Percentiles rank a stretch among this genome's conserved stretches.
Conservation (phyloP, 2,888 invertebrate genomes). For the Cheilosia impressa region DNA sequence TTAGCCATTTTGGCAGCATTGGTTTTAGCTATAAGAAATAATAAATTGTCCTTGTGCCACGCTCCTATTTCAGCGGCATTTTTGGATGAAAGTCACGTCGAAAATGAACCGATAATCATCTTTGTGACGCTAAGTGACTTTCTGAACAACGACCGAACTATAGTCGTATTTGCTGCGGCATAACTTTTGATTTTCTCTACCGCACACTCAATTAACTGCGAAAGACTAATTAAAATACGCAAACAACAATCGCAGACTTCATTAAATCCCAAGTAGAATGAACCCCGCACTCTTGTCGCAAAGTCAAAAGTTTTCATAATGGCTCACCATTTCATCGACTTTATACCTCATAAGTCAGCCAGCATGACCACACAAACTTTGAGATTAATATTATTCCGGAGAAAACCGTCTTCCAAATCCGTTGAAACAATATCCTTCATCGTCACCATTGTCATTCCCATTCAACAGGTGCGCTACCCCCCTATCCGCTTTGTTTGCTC, state of each 20-base stretch:
- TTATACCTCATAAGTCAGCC: conserved; percentile 6
- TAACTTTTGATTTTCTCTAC: neutral
- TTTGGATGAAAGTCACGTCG: too few species aligned
- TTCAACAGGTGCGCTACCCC: conserved; percentile 55
- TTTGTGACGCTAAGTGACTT: too few species aligned
- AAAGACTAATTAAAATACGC: neutral
- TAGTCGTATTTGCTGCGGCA: neutral
- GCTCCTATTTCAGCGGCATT: too few species aligned
- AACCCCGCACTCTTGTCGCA: neutral
- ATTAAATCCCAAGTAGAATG: conserved; percentile 6
- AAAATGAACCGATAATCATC: too few species aligned
- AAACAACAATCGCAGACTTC: conserved; percentile 23
- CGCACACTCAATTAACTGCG: neutral
- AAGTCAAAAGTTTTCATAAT: conserved; percentile 14
- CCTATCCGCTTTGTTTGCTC: neutral
- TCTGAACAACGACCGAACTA: too few species aligned
- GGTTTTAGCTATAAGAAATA: too few species aligned
- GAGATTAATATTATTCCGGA: conserved; percentile 15
- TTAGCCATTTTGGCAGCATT: too few species aligned
- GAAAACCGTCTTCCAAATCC: conserved; percentile 3
- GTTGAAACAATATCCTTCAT: neutral
- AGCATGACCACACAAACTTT: conserved; percentile 37
- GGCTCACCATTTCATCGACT: conserved; percentile 25
- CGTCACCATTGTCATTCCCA: conserved; percentile 16
- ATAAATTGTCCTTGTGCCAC: too few species aligned